phyloP scores from a whole-genome alignment of 2,888 invertebrate genomes.

The Caenorhabditis becei region DNA sequence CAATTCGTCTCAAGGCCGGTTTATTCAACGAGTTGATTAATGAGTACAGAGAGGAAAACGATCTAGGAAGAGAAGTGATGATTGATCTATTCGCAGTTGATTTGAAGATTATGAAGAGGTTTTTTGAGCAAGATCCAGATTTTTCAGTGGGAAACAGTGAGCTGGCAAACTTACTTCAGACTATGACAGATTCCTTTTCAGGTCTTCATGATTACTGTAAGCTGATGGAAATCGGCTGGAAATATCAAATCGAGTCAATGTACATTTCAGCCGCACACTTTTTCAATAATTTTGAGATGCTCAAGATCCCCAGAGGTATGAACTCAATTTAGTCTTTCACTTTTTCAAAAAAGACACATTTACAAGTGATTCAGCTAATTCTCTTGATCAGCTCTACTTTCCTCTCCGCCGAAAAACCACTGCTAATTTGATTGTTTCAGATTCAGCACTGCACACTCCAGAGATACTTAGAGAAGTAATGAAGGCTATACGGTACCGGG shows the following conservation, averaged over 20 bases:
- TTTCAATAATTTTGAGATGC: not conserved
- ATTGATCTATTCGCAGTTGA: not conserved
- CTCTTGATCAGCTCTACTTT: too few species aligned
- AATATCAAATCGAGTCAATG: not conserved
- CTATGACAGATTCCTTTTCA: too few species aligned
- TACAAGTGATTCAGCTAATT: too few species aligned
- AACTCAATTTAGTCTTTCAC: not conserved
- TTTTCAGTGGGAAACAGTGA: not conserved
- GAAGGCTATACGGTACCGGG: slow-evolving; percentile 11
- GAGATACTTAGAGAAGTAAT: not conserved
- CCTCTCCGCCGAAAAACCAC: too few species aligned
- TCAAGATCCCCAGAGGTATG: not conserved
- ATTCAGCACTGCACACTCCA: not conserved
- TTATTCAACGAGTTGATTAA: slow-evolving; percentile 1
- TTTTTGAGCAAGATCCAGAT: not conserved
- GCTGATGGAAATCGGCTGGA: slow-evolving; percentile 5
- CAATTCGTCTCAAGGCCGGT: not conserved
- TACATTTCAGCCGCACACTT: not conserved
- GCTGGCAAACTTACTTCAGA: too few species aligned
- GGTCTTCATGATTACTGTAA: not conserved
- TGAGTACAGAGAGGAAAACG: not conserved
- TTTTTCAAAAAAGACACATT: too few species aligned
- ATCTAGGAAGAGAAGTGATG: too few species aligned
- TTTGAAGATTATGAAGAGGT: not conserved
- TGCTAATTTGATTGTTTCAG: not conserved